Evolutionary conservation across 2,797 vertebrate species (phyloP), one percentile per base, ranked within the genome.

Genomic region (Pipistrellus pipistrellus): DNA sequence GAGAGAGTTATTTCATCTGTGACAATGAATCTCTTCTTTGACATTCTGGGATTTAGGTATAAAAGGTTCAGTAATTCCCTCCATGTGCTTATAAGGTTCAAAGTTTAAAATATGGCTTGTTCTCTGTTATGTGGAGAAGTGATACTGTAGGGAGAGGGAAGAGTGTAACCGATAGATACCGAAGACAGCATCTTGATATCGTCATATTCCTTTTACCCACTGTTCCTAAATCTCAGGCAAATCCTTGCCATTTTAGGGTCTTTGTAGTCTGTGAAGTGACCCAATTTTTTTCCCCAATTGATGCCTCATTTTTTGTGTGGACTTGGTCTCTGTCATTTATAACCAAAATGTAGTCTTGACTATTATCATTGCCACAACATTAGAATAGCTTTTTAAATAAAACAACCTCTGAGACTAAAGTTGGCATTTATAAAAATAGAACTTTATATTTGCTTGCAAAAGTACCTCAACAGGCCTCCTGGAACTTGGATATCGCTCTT

Each of bases 361-460:
- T 14, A 57, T 68, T 83, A 51, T 71, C 15, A 77, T 69, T 90
- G 44, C 11, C 25, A 85, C 15, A 68, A 76, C 38, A 80, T 84
- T 55, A 71, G 86, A 35, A 66, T 85, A 32, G 25, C 0, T 55
- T 92, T 95, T 91, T 30, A 88, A 88, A 87, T 86, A 55, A 15
- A 91, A 92, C 91, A 90, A 2, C 53, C 48, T 46, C 55, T 72
- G 13, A 53, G 94, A 76, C 41, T 64, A 75, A 91, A 95, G 75
- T 46, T 21, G 85, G 6, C 10, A 23, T 73, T 91, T 76, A 69
- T 7, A 57, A 84, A 88, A 89, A 41, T 35, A 1, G 13, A 81
- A 57, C 62, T 95, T 95, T 78, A 71, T 71, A 35, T 87, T 4
- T 85, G 44, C 77, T 64, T 91, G 55, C 11, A 64, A 89, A 69